These are phyloP conservation scores for Peromyscus eremicus DNA, from an alignment of 2,797 vertebrate species.

Conservation along the genomic window DNA sequence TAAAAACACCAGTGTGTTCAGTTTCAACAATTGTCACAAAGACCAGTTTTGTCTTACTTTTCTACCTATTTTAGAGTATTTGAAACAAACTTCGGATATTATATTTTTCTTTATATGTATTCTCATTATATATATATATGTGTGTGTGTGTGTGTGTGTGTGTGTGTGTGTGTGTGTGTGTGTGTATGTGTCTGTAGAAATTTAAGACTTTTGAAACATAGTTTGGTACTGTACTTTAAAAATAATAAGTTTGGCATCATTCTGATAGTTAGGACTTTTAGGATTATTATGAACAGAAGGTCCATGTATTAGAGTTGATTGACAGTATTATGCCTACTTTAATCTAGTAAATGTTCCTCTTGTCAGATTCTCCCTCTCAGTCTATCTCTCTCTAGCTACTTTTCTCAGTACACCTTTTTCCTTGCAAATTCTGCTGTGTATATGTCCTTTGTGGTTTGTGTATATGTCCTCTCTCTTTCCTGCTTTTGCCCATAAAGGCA, in stretches of 20 bases:
- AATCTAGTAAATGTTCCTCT: not conserved
- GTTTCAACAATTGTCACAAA: not conserved
- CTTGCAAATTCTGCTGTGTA: not conserved
- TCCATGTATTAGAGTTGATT: not conserved
- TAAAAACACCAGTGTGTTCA: not conserved
- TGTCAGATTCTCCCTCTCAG: not conserved
- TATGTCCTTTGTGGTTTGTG: not conserved
- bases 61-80: constrained; percentile 29
- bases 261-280: not conserved
- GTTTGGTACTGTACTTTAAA: not conserved
- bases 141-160: too few species aligned
- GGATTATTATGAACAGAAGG: constrained; percentile 30
- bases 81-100: constrained; percentile 53
- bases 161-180: too few species aligned
- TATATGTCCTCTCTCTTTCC: not conserved
- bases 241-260: constrained; percentile 12
- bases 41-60: not conserved
- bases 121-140: not conserved
- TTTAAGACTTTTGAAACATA: not conserved
- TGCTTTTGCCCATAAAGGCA: not conserved
- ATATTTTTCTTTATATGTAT: not conserved
- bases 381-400: not conserved
- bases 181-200: not conserved
- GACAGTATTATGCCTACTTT: not conserved
- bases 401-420: not conserved